phyloP scores from a whole-genome alignment of 2,797 vertebrate species.

The Chaenodraco wilsoni region DNA sequence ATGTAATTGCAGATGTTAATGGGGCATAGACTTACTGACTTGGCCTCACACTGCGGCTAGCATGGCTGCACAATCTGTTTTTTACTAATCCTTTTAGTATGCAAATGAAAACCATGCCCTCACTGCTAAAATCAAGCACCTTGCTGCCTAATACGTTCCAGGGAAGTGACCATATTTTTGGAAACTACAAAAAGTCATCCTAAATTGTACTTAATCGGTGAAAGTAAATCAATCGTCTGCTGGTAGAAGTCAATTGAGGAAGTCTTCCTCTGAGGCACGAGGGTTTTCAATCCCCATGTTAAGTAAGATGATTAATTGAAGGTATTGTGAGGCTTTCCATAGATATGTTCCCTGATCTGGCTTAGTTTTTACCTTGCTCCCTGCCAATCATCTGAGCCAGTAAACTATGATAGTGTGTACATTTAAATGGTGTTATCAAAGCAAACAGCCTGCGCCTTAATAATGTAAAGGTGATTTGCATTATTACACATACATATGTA shows the following conservation, averaged over 20 bases:
- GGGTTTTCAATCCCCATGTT: too few relatives aligned
- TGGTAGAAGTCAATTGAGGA: background rate
- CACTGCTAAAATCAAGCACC: background rate
- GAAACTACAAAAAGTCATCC: background rate
- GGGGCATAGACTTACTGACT: background rate
- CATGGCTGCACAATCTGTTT: background rate
- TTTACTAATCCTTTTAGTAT: background rate
- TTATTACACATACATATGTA: constrained; percentile 16
- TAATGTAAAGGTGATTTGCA: constrained; percentile 1
- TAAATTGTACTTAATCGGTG: background rate
- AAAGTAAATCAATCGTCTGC: background rate
- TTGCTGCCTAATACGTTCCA: rapidly evolving
- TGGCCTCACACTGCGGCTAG: too few relatives aligned
- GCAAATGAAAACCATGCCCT: background rate
- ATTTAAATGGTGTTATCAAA: background rate
- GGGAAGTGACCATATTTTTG: background rate
- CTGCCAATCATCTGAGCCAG: background rate
- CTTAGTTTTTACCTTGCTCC: background rate
- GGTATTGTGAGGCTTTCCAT: background rate
- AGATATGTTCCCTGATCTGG: background rate
- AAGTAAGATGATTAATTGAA: background rate
- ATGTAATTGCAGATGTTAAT: background rate
- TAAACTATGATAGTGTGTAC: background rate
- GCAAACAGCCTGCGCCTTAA: constrained; percentile 18
- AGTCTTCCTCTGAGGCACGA: too few relatives aligned